Evolutionary conservation across 2,797 vertebrate genomes (phyloP).

Genomic region (Sebastes reedi): DNA sequence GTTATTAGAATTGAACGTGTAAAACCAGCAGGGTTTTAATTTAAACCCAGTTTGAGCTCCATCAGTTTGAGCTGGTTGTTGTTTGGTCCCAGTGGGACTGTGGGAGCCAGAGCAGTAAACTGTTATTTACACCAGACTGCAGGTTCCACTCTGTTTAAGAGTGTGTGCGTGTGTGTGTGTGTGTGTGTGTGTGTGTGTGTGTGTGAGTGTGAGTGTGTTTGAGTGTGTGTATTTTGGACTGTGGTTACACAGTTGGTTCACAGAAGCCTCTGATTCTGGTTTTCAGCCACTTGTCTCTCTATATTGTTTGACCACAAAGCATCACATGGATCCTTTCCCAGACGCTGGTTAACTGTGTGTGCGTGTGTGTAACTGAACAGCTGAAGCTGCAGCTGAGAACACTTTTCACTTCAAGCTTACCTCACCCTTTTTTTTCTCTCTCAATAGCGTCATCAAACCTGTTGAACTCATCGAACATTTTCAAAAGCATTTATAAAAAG

Average conservation of each 20-base stretch:
- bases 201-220: neutral
- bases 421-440: neutral
- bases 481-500: neutral
- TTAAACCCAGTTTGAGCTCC: neutral
- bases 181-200: neutral
- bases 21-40: neutral
- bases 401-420: neutral
- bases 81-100: neutral
- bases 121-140: constrained; percentile 1
- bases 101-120: constrained; percentile 14
- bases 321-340: constrained; percentile 21
- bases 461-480: neutral
- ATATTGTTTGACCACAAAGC: constrained; percentile 9
- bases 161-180: neutral
- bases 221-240: neutral
- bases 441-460: neutral
- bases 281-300: neutral
- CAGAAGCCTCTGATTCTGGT: neutral
- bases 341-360: neutral
- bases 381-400: neutral
- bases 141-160: neutral
- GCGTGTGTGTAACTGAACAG: neutral
- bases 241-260: constrained; percentile 7
- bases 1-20: neutral
- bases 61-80: neutral